phyloP scores from a whole-genome alignment of 2,797 vertebrate species.

The Enteromius unitaeniatus region DNA sequence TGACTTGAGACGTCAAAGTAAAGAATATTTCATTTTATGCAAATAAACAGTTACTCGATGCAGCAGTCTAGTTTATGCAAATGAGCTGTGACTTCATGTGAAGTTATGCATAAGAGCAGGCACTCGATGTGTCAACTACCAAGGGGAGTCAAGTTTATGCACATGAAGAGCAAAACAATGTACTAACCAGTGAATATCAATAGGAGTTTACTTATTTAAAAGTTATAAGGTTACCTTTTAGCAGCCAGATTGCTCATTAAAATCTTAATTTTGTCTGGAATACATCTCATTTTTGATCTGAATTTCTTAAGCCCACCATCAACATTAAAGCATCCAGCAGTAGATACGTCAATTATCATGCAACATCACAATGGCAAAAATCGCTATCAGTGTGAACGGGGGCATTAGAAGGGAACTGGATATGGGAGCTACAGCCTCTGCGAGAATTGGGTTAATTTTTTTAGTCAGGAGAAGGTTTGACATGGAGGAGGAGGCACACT shows the following conservation, averaged over 20 bases:
- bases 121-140: not conserved
- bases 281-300: not conserved
- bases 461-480: conserved; percentile 47
- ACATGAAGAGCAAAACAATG: not conserved
- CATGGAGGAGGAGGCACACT: conserved; percentile 36
- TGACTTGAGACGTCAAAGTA: not conserved
- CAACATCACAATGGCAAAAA: not conserved
- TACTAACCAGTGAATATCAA: not conserved
- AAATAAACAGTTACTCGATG: not conserved
- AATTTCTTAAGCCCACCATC: not conserved
- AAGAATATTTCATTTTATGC: not conserved
- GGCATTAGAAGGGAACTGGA: conserved; percentile 49
- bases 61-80: not conserved
- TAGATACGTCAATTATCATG: conserved; percentile 22
- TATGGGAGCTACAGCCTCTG: conserved; percentile 37
- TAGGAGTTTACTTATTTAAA: not conserved
- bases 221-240: not conserved
- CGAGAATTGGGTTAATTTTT: conserved; percentile 55
- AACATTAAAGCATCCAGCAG: not conserved
- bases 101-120: not conserved
- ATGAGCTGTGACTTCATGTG: not conserved
- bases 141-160: not conserved
- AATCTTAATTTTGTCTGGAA: not conserved
- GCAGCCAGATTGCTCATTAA: not conserved
- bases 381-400: not conserved